Evolutionary conservation across 1,140 invertebrate species (phyloP).

Genomic region (Nylanderia fulva): DNA sequence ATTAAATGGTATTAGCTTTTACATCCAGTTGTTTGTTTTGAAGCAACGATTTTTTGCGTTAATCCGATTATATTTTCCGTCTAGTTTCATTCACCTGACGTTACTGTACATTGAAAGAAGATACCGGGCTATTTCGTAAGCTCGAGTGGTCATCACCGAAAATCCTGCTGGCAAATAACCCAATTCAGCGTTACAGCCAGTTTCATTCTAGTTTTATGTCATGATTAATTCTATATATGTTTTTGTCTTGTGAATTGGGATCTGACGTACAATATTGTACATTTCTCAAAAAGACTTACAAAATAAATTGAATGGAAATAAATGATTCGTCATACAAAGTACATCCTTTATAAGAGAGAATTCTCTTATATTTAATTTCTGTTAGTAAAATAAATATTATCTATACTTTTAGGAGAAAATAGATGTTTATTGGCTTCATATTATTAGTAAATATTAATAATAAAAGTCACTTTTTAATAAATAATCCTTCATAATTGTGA

Average conservation of each 20-base stretch:
- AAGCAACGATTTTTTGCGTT: slow-evolving; percentile 23
- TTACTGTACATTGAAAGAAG: slow-evolving; percentile 49
- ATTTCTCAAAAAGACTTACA: neutral
- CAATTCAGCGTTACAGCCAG: slow-evolving; percentile 30
- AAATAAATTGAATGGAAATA: neutral
- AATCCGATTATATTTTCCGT: slow-evolving; percentile 30
- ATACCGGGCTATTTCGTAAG: slow-evolving; percentile 41
- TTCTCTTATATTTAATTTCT: neutral
- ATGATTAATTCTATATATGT: slow-evolving; percentile 26
- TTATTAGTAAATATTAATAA: neutral
- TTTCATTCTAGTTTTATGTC: slow-evolving; percentile 46
- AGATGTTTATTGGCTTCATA: neutral
- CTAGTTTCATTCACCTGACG: slow-evolving; percentile 31
- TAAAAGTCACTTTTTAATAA: too few relatives aligned
- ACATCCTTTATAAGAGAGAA: neutral
- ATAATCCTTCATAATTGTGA: too few relatives aligned
- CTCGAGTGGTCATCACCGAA: slow-evolving; percentile 50
- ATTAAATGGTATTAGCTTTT: neutral
- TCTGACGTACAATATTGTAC: neutral
- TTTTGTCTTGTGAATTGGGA: slow-evolving; percentile 39
- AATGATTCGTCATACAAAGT: neutral
- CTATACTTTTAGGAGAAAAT: neutral
- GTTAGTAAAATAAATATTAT: neutral
- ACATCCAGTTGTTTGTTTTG: neutral
- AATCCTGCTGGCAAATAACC: slow-evolving; percentile 58